Percentiles rank a stretch among this genome's conserved stretches.
These are phyloP conservation scores for Chrysolina oricalcia DNA, from an alignment of 2,888 invertebrate genomes.

Conservation along the genomic window DNA sequence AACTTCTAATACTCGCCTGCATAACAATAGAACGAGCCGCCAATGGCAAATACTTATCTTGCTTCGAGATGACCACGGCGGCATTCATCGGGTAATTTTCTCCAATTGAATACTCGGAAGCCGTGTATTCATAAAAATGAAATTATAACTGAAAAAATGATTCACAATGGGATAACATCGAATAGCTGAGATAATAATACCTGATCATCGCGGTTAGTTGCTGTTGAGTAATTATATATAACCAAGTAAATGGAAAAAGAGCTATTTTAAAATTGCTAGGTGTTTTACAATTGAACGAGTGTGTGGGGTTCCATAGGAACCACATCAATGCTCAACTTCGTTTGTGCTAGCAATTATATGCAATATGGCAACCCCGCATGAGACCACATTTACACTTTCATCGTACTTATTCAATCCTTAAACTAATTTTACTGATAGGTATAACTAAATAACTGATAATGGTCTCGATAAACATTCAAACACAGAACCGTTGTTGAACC, in stretches of 20 bases:
- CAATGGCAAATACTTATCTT: slow-evolving; percentile 31
- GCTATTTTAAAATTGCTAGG: not conserved
- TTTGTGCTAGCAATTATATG: not conserved
- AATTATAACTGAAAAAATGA: slow-evolving; percentile 36
- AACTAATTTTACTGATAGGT: too few species aligned
- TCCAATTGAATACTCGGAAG: slow-evolving; percentile 41
- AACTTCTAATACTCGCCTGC: not conserved
- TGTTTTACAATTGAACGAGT: not conserved
- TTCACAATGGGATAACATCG: slow-evolving; percentile 31
- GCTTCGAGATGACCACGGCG: slow-evolving; percentile 32
- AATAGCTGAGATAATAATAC: slow-evolving; percentile 24
- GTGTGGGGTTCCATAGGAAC: not conserved
- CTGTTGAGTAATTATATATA: slow-evolving; percentile 10
- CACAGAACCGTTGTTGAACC: too few species aligned
- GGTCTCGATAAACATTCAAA: too few species aligned
- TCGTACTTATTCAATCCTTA: too few species aligned
- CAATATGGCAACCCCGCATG: not conserved
- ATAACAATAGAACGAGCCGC: slow-evolving; percentile 22
- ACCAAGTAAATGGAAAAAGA: not conserved
- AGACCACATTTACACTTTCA: too few species aligned
- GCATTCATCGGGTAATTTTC: slow-evolving; percentile 40
- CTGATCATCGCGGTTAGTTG: slow-evolving; percentile 13
- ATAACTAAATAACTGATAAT: too few species aligned
- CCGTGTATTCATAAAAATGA: slow-evolving; percentile 29
- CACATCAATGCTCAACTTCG: not conserved